Conservation (phyloP, 1,140 invertebrate species). For the Drosophila lacertosa region DNA sequence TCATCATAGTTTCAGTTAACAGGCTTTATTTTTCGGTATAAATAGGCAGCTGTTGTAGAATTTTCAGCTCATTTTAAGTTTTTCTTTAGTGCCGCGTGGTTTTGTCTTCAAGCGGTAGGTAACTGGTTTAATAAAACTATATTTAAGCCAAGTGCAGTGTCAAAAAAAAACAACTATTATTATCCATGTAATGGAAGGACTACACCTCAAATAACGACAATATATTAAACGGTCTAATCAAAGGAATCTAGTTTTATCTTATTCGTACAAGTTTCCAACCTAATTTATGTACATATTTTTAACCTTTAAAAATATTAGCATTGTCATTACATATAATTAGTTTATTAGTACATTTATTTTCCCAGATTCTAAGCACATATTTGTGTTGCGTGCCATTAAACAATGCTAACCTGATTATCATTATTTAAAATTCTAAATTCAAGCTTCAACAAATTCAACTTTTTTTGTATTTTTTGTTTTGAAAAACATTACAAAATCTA, state of each 20-base stretch:
- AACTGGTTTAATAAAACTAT: neutral
- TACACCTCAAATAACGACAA: neutral
- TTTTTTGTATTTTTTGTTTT: conserved; percentile 40
- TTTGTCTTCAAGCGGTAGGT: conserved; percentile 51
- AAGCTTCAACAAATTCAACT: conserved; percentile 44
- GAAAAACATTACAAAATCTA: conserved; percentile 48
- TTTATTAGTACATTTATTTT: conserved; percentile 1
- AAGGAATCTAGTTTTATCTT: neutral
- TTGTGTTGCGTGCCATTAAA: conserved; percentile 34
- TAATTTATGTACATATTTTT: too few species aligned
- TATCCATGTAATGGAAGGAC: neutral
- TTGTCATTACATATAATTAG: conserved; percentile 2
- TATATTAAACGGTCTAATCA: neutral
- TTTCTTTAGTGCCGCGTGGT: conserved; percentile 54
- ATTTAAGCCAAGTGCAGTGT: conserved; percentile 23
- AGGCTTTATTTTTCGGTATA: conserved; percentile 55
- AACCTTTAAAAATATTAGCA: neutral
- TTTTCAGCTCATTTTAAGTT: conserved; percentile 77
- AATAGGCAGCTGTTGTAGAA: conserved; percentile 64
- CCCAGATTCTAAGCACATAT: conserved; percentile 18
- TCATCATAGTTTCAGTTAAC: conserved; percentile 20
- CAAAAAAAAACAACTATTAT: neutral
- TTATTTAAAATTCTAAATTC: conserved; percentile 33
- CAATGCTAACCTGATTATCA: conserved; percentile 23
- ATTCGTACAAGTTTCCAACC: too few species aligned